Conservation (phyloP, 2,888 invertebrate genomes). For the Drosophila cracens region DNA sequence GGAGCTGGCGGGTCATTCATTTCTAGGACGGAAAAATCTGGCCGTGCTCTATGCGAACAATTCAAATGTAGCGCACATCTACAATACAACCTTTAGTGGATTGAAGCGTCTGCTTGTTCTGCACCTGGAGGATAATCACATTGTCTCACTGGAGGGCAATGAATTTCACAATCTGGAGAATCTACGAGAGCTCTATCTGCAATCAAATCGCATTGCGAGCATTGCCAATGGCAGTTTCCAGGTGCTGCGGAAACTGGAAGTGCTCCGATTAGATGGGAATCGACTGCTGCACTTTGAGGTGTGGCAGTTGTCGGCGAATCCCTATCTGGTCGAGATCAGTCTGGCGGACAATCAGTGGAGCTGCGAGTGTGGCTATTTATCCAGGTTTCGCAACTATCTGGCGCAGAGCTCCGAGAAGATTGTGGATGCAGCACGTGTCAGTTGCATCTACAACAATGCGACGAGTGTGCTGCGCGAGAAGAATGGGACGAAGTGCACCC, state of each 20-base stretch:
- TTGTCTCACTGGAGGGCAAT: conserved; percentile 91
- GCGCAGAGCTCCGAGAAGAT: conserved; percentile 92
- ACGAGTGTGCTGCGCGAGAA: conserved; percentile 91
- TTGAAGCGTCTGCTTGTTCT: conserved; percentile 91
- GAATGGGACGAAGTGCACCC: conserved; percentile 91
- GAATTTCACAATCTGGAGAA: conserved; percentile 93
- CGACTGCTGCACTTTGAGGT: conserved; percentile 92
- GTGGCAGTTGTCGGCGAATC: conserved; percentile 93
- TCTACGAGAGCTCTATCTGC: conserved; percentile 93
- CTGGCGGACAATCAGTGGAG: conserved; percentile 95
- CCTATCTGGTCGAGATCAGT: conserved; percentile 94
- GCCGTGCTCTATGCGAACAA: conserved; percentile 94
- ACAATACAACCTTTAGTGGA: conserved; percentile 96
- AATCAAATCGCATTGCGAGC: conserved; percentile 92
- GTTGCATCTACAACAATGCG: conserved; percentile 91
- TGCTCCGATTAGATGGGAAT: conserved; percentile 94
- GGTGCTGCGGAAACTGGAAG: conserved; percentile 92
- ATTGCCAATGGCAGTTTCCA: conserved; percentile 95
- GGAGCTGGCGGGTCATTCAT: conserved; percentile 94
- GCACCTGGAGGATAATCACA: conserved; percentile 94
- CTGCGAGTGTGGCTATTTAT: conserved; percentile 94
- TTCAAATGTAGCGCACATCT: conserved; percentile 93
- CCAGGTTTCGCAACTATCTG: conserved; percentile 92
- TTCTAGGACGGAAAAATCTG: conserved; percentile 96
- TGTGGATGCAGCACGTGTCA: conserved; percentile 90